A percentile compares a stretch with the other conserved stretches of the same genome.
These are phyloP conservation scores for Picus viridis DNA, from an alignment of 2,797 vertebrate species.

Conservation along the genomic window DNA sequence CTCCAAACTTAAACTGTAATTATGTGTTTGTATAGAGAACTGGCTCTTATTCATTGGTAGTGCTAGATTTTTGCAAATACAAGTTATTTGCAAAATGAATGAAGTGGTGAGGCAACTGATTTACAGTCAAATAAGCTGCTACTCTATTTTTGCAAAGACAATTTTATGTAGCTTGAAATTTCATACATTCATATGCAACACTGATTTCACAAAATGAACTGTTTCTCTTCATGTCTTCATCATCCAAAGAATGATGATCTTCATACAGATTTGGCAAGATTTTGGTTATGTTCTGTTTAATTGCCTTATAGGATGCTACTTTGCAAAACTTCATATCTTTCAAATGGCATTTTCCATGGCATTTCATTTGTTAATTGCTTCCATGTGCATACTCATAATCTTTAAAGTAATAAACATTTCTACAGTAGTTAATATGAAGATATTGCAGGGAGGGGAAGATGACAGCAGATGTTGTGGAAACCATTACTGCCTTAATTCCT, in stretches of 20 bases:
- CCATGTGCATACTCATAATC: neutral
- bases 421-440: neutral
- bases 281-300: neutral
- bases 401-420: neutral
- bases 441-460: neutral
- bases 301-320: neutral
- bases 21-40: neutral
- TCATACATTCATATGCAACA: neutral
- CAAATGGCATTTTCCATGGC: neutral
- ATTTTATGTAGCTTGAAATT: neutral
- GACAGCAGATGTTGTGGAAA: neutral
- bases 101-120: neutral
- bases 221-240: neutral
- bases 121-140: constrained; percentile 24
- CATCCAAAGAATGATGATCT: neutral
- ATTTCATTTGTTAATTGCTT: constrained; percentile 41
- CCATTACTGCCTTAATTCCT: neutral
- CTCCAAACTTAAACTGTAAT: neutral
- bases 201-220: neutral
- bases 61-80: neutral
- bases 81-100: neutral
- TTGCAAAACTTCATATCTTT: neutral
- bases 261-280: neutral
- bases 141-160: neutral
- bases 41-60: neutral